Evolutionary conservation across 2,888 invertebrate species (phyloP).

Genomic region (Diaperis boleti): DNA sequence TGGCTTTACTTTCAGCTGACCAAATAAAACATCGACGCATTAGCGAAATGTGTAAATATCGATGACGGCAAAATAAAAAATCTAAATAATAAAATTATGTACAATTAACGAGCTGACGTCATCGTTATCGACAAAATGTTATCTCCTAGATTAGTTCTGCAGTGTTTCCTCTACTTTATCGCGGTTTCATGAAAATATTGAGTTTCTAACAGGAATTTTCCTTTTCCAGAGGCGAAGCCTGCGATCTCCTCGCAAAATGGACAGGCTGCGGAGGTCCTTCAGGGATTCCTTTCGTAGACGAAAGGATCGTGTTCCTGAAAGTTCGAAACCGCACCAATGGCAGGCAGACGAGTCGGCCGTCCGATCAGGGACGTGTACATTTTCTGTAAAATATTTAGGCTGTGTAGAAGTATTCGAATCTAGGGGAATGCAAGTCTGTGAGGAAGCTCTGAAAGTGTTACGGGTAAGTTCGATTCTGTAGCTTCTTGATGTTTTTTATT

Average conservation of each 20-base stretch:
- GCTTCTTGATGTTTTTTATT: slow-evolving; percentile 2
- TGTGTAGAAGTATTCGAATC: slow-evolving; percentile 99
- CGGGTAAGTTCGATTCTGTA: slow-evolving; percentile 75
- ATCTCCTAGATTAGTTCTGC: too few species aligned
- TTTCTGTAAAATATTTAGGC: slow-evolving; percentile 98
- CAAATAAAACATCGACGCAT: too few species aligned
- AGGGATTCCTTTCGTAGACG: slow-evolving; percentile 94
- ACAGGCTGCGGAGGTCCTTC: slow-evolving; percentile 88
- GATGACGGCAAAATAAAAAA: too few species aligned
- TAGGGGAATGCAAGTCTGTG: slow-evolving; percentile 99
- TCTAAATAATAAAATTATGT: too few species aligned
- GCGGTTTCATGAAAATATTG: too few species aligned
- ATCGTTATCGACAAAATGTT: too few species aligned
- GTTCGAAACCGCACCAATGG: slow-evolving; percentile 98
- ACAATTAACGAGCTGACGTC: too few species aligned
- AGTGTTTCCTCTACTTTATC: too few species aligned
- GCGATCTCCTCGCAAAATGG: slow-evolving; percentile 84
- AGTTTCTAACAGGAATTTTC: too few species aligned
- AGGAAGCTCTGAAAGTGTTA: slow-evolving; percentile 97
- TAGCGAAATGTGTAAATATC: too few species aligned
- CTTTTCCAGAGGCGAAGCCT: slow-evolving; percentile 72
- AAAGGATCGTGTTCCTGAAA: slow-evolving; percentile 88
- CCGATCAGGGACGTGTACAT: slow-evolving; percentile 94
- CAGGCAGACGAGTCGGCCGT: slow-evolving; percentile 98
- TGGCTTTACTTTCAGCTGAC: too few species aligned